Base-by-base conservation (phyloP, 2,888 invertebrate genomes). In the Notodonta ziczac region DNA sequence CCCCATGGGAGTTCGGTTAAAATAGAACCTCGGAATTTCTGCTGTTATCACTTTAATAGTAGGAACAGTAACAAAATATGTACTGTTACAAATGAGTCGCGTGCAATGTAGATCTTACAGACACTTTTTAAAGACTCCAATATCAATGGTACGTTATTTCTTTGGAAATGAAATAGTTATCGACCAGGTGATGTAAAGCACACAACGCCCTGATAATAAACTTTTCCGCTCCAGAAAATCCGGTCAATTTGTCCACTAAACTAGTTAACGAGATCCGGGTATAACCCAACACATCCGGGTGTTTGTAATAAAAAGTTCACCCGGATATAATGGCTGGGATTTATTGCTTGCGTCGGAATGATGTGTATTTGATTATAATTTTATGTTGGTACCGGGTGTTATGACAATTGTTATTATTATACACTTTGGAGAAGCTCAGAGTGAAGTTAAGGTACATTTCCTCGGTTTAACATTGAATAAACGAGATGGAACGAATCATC, bases 261-360 rank as follows among this genome's bases (percentile, higher is more conserved):
- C 81, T 81, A 72, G 74, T 73, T 68, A 76, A 67, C 60, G 65
- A 66, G 73, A 77, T 73, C 76, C 76, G 73, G 72, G 57, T 72
- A 62, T 68, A 70, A 81, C 72, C 73, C 70, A 73, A 69, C 72
- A 63, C 77, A 74, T 70, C 69, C 70, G 77, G 73, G 67, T 50
- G 66, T 58, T 61, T 59, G 69, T 74, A 76, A 78, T 82, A 81
- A 81, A 82, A 84, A 84, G 73, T 81, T 84, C 71, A 61, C 24
- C 66, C 61, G 61, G 59, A 56, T 48, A 63, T 71, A 73, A 76
- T 73, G 62, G 66, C 48, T 3, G 51, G 24, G 16, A 63, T 52
- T 52, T 68, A 72, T 74, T 63, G 35, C 53, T 12, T 9, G 35
- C 35, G 50, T 14, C 16, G 50, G n/a, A 46, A 5, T 35, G 69